Percentiles rank a stretch among this genome's conserved stretches.
Evolutionary conservation across 2,797 vertebrate species (phyloP).

Genomic region (Enteromius trimaculatus): DNA sequence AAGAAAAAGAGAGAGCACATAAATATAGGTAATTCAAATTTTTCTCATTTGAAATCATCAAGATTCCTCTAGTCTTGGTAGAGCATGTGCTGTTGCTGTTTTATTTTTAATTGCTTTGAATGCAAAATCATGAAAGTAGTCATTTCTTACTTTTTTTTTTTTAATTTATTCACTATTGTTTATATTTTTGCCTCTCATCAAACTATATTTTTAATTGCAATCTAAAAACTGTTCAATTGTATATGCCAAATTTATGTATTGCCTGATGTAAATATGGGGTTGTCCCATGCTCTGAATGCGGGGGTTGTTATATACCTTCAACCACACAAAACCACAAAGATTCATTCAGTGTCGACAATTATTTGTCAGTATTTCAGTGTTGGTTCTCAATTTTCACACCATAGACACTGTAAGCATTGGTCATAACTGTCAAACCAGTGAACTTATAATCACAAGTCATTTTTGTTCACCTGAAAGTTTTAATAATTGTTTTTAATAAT

Average conservation of each 20-base stretch:
- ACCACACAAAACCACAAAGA: constrained; percentile 52
- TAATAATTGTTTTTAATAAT: constrained; percentile 5
- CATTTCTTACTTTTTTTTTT: too few relatives aligned
- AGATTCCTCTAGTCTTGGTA: background rate
- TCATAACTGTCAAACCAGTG: background rate
- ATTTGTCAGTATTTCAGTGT: constrained; percentile 30
- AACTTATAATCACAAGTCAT: background rate
- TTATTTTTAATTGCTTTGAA: background rate
- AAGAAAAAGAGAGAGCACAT: background rate
- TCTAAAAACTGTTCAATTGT: constrained; percentile 1
- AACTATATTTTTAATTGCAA: background rate
- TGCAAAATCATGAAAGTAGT: background rate
- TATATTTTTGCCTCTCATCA: background rate
- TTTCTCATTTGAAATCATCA: background rate
- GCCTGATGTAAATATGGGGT: constrained; percentile 45
- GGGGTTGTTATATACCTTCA: constrained; percentile 28
- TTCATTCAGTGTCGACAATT: constrained; percentile 22
- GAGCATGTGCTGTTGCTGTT: background rate
- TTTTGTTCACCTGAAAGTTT: background rate
- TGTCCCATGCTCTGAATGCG: constrained; percentile 42
- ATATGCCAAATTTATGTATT: background rate
- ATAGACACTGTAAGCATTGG: background rate
- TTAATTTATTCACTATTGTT: background rate
- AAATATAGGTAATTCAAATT: background rate
- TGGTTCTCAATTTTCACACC: constrained; percentile 5